Base-by-base conservation (phyloP, 2,797 vertebrate genomes). In the Euthynnus affinis region DNA sequence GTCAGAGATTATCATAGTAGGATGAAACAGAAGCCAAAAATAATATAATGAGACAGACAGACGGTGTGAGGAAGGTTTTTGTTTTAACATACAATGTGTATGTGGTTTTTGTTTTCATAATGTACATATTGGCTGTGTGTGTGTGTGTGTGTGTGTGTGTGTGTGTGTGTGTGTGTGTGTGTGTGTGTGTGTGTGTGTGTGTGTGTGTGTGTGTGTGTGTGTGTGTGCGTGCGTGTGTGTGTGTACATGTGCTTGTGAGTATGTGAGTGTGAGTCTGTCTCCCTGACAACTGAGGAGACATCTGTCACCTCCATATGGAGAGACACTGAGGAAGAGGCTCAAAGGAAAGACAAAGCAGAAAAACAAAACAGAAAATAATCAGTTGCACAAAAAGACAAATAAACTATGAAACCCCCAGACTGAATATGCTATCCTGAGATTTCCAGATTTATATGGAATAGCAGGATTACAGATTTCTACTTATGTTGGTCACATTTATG, bases 241-340 rank as follows among this genome's bases (percentile, higher is more conserved):
- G 59, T 78, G 71, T 73, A 71, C 25, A 23, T 55, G 34, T 1
- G 46, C 46, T 53, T 86, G 74, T 76, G 62, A 74, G 73, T 81
- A 80, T 73, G 58, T 74, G 65, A 74, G 73, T 81, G 81, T 73
- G 61, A 80, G 64, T 78, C 64, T 34, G 83, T 89, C 76, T 89
- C 79, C 82, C 78, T 87, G 85, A 89, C 87, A 84, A 91, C 86
- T 71, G 82, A 87, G 78, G 60, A 68, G 88, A 82, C 91, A 92
- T 89, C 91, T 93, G 91, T 86, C 86, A 88, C 83, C 65, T 91
- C 88, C 90, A 83, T 93, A 91, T 89, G 91, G 92, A 83, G 59
- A 49, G 46, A 72, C 70, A 69, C 7, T 3, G 51, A 82, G 60
- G 76, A n/a, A 51, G 67, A 82, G 58, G 52, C 84, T 81, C 40